phyloP scores from a whole-genome alignment of 2,888 invertebrate genomes.

The Sinelater perroti region DNA sequence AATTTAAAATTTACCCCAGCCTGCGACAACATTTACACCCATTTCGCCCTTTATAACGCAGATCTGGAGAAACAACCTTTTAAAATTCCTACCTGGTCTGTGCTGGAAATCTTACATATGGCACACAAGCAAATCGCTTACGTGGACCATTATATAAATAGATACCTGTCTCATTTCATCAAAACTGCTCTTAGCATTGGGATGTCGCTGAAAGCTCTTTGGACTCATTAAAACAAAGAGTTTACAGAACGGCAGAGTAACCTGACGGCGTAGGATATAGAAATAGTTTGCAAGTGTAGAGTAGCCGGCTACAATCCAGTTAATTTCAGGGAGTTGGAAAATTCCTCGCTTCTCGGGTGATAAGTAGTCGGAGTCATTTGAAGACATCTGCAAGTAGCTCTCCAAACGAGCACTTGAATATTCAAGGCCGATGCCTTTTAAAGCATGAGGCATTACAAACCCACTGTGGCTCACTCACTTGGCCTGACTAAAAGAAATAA shows the following conservation, averaged over 20 bases:
- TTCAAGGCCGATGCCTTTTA: conserved; percentile 80
- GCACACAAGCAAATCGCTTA: no score
- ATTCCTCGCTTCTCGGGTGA: conserved; percentile 91
- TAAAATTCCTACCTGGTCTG: no score
- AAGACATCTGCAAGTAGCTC: conserved; percentile 93
- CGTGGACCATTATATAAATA: no score
- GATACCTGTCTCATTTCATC: conserved; percentile 91
- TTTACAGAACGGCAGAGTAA: conserved; percentile 96
- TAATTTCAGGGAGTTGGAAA: conserved; percentile 96
- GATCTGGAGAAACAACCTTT: no score
- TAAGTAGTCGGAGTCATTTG: conserved; percentile 96
- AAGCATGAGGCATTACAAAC: conserved; percentile 77
- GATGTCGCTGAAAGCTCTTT: conserved; percentile 95
- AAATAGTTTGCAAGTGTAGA: conserved; percentile 97
- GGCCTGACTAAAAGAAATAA: conserved; percentile 91
- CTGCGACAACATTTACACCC: no score
- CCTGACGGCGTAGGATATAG: conserved; percentile 96
- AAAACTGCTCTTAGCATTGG: conserved; percentile 93
- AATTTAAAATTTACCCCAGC: no score
- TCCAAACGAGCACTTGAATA: conserved; percentile 93
- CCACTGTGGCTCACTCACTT: conserved; percentile 99
- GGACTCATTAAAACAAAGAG: conserved; percentile 97
- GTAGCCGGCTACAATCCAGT: conserved; percentile 97
- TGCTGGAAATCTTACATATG: no score
- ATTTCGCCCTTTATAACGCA: no score